Percentiles rank a stretch among this genome's conserved stretches.
Conservation (phyloP, 1,140 invertebrate species). For the Leptonema lineaticorne region DNA sequence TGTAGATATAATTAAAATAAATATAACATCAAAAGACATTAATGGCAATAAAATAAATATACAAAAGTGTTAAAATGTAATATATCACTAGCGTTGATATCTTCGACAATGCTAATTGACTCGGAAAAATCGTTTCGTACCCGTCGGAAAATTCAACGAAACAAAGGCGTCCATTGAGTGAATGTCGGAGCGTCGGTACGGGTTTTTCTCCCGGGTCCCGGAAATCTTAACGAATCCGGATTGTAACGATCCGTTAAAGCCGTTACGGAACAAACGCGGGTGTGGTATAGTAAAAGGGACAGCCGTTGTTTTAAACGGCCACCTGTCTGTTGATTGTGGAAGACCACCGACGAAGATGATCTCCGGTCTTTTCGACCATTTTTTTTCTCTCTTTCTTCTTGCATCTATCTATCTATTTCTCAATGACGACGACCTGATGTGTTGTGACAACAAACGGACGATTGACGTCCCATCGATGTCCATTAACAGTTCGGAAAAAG, state of each 20-base stretch:
- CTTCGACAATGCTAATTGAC: too few species aligned
- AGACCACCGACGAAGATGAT: constrained; percentile 6
- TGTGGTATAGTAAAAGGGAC: too few species aligned
- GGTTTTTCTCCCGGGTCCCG: constrained; percentile 6
- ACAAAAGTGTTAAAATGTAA: too few species aligned
- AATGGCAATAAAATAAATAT: too few species aligned
- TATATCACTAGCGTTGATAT: too few species aligned
- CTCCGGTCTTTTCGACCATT: too few species aligned
- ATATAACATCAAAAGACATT: too few species aligned
- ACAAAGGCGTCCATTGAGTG: neutral
- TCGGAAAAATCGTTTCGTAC: too few species aligned
- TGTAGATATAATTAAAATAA: too few species aligned
- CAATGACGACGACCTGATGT: neutral
- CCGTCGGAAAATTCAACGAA: neutral
- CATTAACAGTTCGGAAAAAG: too few species aligned
- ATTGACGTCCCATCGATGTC: constrained; percentile 6
- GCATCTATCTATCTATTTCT: too few species aligned
- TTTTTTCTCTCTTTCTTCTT: too few species aligned
- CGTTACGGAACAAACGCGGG: neutral
- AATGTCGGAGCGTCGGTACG: neutral
- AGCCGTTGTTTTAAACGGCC: constrained; percentile 17
- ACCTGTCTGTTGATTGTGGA: constrained; percentile 10
- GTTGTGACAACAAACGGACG: neutral
- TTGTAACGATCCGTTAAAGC: constrained; percentile 17
- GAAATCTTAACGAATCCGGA: constrained; percentile 10